Evolutionary conservation across 2,113 vertebrate species (phyloP), one percentile per base, ranked within the genome.

Genomic region (Thomomys bottae): DNA sequence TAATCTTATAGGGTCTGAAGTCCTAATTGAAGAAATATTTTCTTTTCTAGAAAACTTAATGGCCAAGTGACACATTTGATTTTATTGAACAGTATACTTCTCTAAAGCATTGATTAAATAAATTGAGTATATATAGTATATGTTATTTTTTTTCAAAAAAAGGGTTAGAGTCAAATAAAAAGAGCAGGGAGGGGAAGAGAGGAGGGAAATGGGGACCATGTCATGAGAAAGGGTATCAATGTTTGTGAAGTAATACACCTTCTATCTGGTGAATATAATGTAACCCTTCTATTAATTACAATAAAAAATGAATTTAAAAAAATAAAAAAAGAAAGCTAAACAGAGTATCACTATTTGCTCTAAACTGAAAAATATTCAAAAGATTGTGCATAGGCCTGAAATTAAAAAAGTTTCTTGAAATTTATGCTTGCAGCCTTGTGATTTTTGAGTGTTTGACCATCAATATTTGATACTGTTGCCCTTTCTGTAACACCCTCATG

Each of bases 61-160:
- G 24, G 15, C 6, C 8, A 57, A 34, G 8, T 75, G 40, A 15
- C 30, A 11, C 36, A 18, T 70, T 34, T 45, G 32, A 34, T 42
- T 91, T 84, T 88, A 66, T 38, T 66, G 76, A 72, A 26, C 18
- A 67, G 73, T 1, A n/a, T 38, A 38, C 6, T 78, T 84, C 59
- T 7, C 15, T 68, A 18, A 76, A 76, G 40, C 17, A 45, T 6
- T 63, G 21, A 45, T 72, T 36, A 63, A 63, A 73, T 7, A 40
- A 85, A 8, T 75, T 8, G 34, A 68, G 36, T 36, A 24, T 67
- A 17, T 32, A 0, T 28, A 45, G 61, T 84, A 30, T 84, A 40
- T 72, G 49, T 91, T 73, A 66, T 77, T 94, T 32, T 75, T 77
- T 38, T 85, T 21, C 23, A 71, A n/a, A 86, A 88, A 91, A 59